Conservation (phyloP, 1,140 invertebrate genomes). For the Anagrus nilaparvatae region DNA sequence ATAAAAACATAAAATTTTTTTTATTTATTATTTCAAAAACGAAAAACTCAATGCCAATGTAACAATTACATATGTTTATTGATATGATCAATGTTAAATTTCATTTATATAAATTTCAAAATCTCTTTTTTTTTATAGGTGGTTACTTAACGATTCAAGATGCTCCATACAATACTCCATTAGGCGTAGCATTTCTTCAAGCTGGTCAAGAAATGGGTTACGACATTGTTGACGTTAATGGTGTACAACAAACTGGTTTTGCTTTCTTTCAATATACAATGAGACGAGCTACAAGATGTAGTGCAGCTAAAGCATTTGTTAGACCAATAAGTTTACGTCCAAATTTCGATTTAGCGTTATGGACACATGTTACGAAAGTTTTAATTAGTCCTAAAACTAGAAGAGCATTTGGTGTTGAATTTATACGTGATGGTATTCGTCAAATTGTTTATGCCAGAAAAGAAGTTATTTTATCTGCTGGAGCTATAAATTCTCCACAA, state of each 20-base stretch:
- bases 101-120: conserved; percentile 4
- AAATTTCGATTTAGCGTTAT: conserved; percentile 66
- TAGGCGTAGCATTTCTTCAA: conserved; percentile 73
- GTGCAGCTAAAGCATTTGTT: conserved; percentile 69
- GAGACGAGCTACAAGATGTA: conserved; percentile 64
- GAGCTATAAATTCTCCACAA: conserved; percentile 68
- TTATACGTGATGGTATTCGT: conserved; percentile 54
- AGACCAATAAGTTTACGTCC: conserved; percentile 59
- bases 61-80: no score
- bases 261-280: conserved; percentile 74
- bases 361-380: conserved; percentile 65
- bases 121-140: conserved; percentile 43
- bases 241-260: conserved; percentile 72
- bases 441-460: conserved; percentile 57
- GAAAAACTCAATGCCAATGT: no score
- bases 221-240: conserved; percentile 66
- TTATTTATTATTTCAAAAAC: no score
- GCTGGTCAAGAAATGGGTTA: conserved; percentile 87
- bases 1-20: no score
- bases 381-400: conserved; percentile 60
- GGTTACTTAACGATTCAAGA: conserved; percentile 75
- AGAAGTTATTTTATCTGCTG: conserved; percentile 71
- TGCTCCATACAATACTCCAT: conserved; percentile 66
- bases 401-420: conserved; percentile 67
- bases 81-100: no score